Conservation (phyloP, 2,113 vertebrate species). For the Syrrhaptes paradoxus region DNA sequence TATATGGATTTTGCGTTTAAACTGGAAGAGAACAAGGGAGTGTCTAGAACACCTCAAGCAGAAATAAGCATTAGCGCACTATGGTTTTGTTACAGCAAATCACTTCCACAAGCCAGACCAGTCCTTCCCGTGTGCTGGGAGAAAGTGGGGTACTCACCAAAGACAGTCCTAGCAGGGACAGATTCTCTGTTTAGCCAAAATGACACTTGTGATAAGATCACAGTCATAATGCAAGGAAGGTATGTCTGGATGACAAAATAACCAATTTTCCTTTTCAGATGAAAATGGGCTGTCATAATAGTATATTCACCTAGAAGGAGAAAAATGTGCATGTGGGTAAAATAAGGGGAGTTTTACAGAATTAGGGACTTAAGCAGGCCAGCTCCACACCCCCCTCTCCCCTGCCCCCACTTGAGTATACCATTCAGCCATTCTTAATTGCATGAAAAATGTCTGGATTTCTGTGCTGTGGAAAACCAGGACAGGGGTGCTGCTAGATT, state of each 20-base stretch:
- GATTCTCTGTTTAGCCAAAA: slow-evolving; percentile 98
- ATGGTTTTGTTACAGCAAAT: neutral
- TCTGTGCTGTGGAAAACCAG: neutral
- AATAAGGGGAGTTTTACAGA: neutral
- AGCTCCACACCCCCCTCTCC: neutral
- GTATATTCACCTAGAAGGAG: slow-evolving; percentile 88
- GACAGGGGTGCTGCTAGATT: neutral
- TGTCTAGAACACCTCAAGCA: neutral
- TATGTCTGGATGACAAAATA: slow-evolving; percentile 99
- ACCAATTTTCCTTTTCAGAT: slow-evolving; percentile 96
- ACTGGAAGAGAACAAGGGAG: neutral
- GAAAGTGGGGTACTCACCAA: slow-evolving; percentile 83
- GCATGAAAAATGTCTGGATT: neutral
- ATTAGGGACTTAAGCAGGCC: neutral
- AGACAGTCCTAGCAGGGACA: slow-evolving; percentile 94
- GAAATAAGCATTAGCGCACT: neutral
- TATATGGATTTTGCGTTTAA: neutral
- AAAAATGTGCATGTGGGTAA: neutral
- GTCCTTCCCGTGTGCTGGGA: neutral
- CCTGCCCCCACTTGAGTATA: neutral
- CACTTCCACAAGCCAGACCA: neutral
- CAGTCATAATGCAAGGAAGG: slow-evolving; percentile 98
- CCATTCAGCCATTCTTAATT: neutral
- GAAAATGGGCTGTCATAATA: slow-evolving; percentile 97
- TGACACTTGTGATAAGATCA: slow-evolving; percentile 95